phyloP scores from a whole-genome alignment of 2,113 vertebrate genomes.

The Nerophis lumbriciformis region DNA sequence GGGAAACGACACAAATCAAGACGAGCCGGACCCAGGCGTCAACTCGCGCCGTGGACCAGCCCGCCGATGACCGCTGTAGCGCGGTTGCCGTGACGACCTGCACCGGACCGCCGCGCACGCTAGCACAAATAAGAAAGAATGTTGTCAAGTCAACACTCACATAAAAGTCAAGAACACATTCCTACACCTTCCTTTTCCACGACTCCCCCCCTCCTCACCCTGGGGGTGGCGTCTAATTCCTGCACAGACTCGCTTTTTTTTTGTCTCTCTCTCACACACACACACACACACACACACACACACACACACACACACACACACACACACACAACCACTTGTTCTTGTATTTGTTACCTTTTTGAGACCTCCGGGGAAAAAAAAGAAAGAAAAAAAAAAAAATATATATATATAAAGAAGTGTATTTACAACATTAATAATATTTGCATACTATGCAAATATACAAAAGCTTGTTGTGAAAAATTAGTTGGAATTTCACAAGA shows the following conservation, averaged over 20 bases:
- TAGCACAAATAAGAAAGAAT: constrained; percentile 9
- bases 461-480: too few relatives aligned
- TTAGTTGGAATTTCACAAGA: too few relatives aligned
- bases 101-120: neutral
- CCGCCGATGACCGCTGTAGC: too few relatives aligned
- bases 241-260: constrained; percentile 54
- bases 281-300: neutral
- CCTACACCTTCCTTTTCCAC: constrained; percentile 51
- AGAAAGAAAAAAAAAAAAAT: too few relatives aligned
- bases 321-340: too few relatives aligned
- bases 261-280: neutral
- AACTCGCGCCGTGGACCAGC: neutral
- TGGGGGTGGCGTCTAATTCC: constrained; percentile 48
- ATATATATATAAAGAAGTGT: too few relatives aligned
- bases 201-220: constrained; percentile 10
- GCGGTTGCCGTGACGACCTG: too few relatives aligned
- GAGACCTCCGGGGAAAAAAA: too few relatives aligned
- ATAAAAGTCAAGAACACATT: constrained; percentile 42
- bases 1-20: neutral
- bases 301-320: too few relatives aligned
- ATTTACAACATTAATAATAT: too few relatives aligned
- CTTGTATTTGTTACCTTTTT: too few relatives aligned
- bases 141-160: neutral
- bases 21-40: neutral
- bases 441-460: too few relatives aligned